phyloP scores from a whole-genome alignment of 2,113 vertebrate genomes.

The Brachyhypopomus occidentalis region DNA sequence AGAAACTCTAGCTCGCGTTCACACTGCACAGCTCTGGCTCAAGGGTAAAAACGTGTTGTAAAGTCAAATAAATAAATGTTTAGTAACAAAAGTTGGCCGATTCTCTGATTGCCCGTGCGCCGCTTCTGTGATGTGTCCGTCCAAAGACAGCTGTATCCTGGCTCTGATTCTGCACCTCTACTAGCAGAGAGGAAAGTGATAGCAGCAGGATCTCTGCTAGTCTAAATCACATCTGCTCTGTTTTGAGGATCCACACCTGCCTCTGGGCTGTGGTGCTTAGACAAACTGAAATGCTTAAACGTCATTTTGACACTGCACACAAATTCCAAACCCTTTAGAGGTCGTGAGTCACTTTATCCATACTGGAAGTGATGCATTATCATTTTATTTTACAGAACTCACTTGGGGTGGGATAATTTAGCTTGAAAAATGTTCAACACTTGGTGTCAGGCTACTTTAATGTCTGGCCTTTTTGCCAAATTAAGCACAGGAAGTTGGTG shows the following conservation, averaged over 20 bases:
- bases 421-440: neutral
- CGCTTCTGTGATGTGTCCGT: neutral
- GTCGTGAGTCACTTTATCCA: neutral
- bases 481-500: neutral
- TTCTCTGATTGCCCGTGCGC: constrained; percentile 5
- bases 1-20: too few species aligned
- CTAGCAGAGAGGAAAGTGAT: neutral
- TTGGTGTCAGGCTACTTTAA: neutral
- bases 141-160: constrained; percentile 17
- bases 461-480: constrained; percentile 10
- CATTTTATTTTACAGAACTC: constrained; percentile 7
- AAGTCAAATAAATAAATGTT: constrained; percentile 2
- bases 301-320: neutral
- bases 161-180: constrained; percentile 2
- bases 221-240: neutral
- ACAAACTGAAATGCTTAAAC: neutral
- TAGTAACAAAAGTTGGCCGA: constrained; percentile 7
- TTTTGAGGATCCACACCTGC: neutral
- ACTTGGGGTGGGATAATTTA: neutral
- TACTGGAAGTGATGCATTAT: neutral
- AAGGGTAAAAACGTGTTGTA: neutral
- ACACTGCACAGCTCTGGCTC: too few species aligned
- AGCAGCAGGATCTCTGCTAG: constrained; percentile 1
- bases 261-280: neutral
- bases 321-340: neutral